Percentiles rank a stretch among this genome's conserved stretches.
Evolutionary conservation across 2,113 vertebrate species (phyloP).

Genomic region (Lonchura striata): DNA sequence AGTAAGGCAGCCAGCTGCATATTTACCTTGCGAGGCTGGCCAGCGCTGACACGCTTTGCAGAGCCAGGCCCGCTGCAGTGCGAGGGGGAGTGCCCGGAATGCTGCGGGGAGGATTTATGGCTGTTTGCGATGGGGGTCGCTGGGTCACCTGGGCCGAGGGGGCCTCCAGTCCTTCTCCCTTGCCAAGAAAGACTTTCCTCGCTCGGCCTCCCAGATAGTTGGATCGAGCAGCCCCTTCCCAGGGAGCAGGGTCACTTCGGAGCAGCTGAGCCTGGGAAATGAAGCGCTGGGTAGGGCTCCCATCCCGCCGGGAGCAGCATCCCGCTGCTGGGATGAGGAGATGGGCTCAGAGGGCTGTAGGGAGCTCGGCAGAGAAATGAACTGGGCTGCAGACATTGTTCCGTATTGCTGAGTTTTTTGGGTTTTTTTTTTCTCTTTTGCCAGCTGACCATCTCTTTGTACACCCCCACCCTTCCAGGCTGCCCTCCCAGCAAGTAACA

Average conservation of each 20-base stretch:
- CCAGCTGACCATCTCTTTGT: neutral
- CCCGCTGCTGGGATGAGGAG: rapidly evolving
- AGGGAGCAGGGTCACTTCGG: neutral
- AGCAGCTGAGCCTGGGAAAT: neutral
- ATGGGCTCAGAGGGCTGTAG: rapidly evolving
- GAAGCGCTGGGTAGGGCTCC: rapidly evolving
- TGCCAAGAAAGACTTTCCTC: conserved; percentile 19
- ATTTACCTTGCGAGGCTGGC: neutral
- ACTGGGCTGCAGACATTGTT: rapidly evolving
- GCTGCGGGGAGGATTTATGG: neutral
- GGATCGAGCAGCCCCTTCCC: neutral
- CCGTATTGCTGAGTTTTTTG: neutral
- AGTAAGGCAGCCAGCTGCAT: neutral
- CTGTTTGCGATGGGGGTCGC: neutral
- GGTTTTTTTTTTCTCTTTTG: neutral
- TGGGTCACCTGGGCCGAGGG: neutral
- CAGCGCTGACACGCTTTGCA: neutral
- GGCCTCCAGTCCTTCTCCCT: neutral
- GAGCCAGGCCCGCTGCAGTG: neutral
- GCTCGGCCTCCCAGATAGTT: neutral
- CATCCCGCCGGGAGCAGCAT: rapidly evolving
- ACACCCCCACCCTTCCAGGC: neutral
- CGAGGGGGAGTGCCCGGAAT: neutral
- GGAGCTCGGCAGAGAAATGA: neutral
- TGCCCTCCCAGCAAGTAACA: neutral